These are phyloP conservation scores for Drosophila nigromelanica DNA, from an alignment of 1,140 invertebrate species.

Conservation along the genomic window DNA sequence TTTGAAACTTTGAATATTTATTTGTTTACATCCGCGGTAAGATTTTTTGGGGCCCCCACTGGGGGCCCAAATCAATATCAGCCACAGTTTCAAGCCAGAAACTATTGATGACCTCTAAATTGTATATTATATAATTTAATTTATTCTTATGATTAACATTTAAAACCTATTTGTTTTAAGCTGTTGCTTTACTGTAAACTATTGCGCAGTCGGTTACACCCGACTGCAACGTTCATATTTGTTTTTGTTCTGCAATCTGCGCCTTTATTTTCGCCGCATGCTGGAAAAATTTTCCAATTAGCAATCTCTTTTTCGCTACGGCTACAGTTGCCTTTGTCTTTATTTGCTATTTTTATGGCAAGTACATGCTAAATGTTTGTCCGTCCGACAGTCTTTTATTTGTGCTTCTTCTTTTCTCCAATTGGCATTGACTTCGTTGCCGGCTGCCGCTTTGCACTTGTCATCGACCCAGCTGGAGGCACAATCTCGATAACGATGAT, in stretches of 20 bases:
- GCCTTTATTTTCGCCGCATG: conserved; percentile 32
- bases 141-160: too few relatives aligned
- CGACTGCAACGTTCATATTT: neutral
- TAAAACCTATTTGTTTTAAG: too few relatives aligned
- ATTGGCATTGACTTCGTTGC: conserved; percentile 36
- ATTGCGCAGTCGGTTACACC: too few relatives aligned
- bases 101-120: too few relatives aligned
- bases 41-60: too few relatives aligned
- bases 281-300: conserved; percentile 66
- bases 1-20: too few relatives aligned
- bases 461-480: conserved; percentile 19
- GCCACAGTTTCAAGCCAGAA: too few relatives aligned
- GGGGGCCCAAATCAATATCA: too few relatives aligned
- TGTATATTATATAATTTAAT: too few relatives aligned
- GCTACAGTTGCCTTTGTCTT: conserved; percentile 47
- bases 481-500: conserved; percentile 32
- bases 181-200: too few relatives aligned
- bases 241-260: conserved; percentile 30
- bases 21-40: too few relatives aligned
- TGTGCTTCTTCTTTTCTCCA: conserved; percentile 17
- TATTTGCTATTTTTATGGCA: conserved; percentile 52
- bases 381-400: neutral
- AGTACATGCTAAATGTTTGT: conserved; percentile 30
- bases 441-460: conserved; percentile 6
- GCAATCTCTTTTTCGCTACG: conserved; percentile 42